Percentiles rank a stretch among this genome's conserved stretches.
Conservation (phyloP, 2,113 vertebrate genomes). For the Phycodurus eques region DNA sequence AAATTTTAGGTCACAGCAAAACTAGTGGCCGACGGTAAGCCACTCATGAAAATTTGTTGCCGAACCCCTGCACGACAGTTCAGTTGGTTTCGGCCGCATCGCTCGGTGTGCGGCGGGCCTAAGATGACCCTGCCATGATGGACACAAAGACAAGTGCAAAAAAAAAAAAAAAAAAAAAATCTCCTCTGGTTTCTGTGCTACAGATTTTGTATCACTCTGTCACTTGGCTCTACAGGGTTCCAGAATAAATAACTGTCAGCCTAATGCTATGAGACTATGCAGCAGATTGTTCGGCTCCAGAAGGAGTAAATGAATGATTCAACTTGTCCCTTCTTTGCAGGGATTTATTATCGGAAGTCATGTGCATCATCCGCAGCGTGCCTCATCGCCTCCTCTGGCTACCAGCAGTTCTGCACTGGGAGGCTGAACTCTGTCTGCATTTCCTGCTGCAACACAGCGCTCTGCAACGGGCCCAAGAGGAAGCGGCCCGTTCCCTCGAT, state of each 20-base stretch:
- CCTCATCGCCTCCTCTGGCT: constrained; percentile 93
- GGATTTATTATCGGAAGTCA: constrained; percentile 93
- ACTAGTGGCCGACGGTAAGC: too few relatives aligned
- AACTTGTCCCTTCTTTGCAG: constrained; percentile 53
- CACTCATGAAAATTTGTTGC: too few relatives aligned
- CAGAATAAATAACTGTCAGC: neutral
- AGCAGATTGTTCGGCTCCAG: neutral
- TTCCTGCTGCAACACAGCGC: constrained; percentile 94
- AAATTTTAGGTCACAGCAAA: too few relatives aligned
- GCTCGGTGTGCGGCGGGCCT: too few relatives aligned
- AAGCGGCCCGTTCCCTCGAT: constrained; percentile 74
- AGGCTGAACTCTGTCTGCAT: constrained; percentile 96
- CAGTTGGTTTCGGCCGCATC: too few relatives aligned
- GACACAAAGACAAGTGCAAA: too few relatives aligned
- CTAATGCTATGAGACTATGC: neutral
- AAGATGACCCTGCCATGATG: too few relatives aligned
- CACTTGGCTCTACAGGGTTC: neutral
- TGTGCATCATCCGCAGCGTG: constrained; percentile 92
- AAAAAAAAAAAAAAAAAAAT: too few relatives aligned
- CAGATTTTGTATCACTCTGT: neutral
- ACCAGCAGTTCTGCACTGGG: constrained; percentile 97
- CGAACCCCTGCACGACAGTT: too few relatives aligned
- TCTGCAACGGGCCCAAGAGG: constrained; percentile 91
- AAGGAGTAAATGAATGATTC: neutral
- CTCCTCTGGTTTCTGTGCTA: neutral